phyloP scores from a whole-genome alignment of 2,797 vertebrate species.

The Pristis pectinata region DNA sequence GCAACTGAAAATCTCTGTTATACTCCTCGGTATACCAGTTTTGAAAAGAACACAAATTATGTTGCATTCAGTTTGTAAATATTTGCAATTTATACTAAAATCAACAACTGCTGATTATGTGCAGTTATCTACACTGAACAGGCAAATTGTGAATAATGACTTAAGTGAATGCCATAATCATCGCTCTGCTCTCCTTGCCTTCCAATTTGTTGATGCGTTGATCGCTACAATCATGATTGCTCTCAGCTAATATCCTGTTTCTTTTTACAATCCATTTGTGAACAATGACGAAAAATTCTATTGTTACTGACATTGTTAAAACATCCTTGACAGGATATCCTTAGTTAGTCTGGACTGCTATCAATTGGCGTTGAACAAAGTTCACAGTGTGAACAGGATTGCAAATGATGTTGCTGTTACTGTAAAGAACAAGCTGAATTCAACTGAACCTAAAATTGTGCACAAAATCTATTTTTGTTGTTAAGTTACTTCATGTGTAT shows the following conservation, averaged over 20 bases:
- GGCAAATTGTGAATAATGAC: not conserved
- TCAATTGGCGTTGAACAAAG: not conserved
- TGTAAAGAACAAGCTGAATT: not conserved
- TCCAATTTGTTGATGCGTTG: not conserved
- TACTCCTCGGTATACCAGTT: not conserved
- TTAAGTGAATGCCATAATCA: not conserved
- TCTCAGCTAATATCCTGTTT: not conserved
- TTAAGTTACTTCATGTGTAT: not conserved
- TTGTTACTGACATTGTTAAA: not conserved
- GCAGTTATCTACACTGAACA: not conserved
- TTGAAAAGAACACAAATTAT: not conserved
- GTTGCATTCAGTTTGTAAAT: not conserved
- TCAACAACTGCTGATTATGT: not conserved
- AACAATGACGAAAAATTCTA: not conserved
- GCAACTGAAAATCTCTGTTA: not conserved
- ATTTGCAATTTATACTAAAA: not conserved
- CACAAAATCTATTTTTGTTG: not conserved
- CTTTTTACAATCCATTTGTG: not conserved
- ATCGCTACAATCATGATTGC: too few species aligned
- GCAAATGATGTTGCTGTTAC: not conserved
- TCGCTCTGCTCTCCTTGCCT: not conserved
- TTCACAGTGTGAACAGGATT: not conserved
- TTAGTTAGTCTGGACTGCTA: not conserved
- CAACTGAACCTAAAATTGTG: slow-evolving; percentile 19
- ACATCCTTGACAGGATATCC: not conserved